These are phyloP conservation scores for Andrena marginata DNA, from an alignment of 2,888 invertebrate genomes.

Conservation along the genomic window DNA sequence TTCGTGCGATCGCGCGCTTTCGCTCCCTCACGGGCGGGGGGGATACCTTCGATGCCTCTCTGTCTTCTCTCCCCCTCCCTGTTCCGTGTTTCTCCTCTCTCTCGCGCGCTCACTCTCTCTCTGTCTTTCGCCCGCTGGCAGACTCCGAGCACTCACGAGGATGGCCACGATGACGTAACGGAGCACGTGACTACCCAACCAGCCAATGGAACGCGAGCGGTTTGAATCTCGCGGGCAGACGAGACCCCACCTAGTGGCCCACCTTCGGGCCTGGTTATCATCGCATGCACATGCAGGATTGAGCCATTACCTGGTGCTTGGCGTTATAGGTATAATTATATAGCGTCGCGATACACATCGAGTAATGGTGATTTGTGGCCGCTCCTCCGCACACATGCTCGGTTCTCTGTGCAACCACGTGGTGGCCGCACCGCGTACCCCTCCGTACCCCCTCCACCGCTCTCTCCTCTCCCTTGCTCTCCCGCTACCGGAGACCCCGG, in stretches of 20 bases:
- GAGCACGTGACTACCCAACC: constrained; percentile 67
- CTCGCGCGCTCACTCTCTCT: constrained; percentile 4
- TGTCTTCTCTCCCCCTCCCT: constrained; percentile 37
- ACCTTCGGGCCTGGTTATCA: constrained; percentile 79
- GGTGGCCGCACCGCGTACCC: constrained; percentile 54
- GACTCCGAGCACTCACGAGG: constrained; percentile 64
- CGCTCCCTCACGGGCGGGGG: constrained; percentile 8
- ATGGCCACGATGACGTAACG: constrained; percentile 77
- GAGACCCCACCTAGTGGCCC: constrained; percentile 69
- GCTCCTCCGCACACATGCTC: constrained; percentile 76
- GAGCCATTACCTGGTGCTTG: constrained; percentile 84
- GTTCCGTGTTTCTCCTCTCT: constrained; percentile 21
- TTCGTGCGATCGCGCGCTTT: neutral
- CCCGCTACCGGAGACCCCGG: constrained; percentile 36
- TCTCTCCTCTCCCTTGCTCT: neutral
- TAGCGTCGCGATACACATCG: constrained; percentile 84
- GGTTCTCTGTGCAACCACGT: constrained; percentile 64
- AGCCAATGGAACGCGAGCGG: constrained; percentile 63
- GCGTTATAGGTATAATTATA: constrained; percentile 85
- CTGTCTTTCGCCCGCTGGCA: neutral
- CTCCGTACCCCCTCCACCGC: neutral
- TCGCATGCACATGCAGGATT: constrained; percentile 83
- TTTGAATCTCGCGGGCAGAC: constrained; percentile 78
- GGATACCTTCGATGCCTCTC: constrained; percentile 56
- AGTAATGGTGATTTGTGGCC: constrained; percentile 85